Conservation (phyloP, 2,797 vertebrate genomes). For the Typhlichthys eigenmanni region DNA sequence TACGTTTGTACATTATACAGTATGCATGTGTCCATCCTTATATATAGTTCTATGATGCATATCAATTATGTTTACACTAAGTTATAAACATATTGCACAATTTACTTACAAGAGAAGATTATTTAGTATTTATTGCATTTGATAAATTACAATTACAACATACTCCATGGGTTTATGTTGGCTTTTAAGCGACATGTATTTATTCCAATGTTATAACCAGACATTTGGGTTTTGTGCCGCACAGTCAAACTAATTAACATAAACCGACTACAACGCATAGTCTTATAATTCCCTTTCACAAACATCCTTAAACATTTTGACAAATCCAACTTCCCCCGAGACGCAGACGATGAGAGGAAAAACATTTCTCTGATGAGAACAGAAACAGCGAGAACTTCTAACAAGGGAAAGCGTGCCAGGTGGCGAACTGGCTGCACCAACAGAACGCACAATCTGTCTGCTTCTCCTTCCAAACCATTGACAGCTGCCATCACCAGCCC, state of each 20-base stretch:
- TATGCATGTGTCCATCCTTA: too few relatives aligned
- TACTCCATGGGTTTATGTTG: too few relatives aligned
- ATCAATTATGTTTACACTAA: too few relatives aligned
- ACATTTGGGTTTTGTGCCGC: constrained; percentile 6
- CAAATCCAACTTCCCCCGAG: constrained; percentile 74
- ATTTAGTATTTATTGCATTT: constrained; percentile 16
- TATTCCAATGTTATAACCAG: constrained; percentile 17
- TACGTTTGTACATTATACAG: too few relatives aligned
- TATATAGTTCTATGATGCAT: too few relatives aligned
- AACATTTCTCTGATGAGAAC: constrained; percentile 82
- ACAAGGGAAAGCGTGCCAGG: constrained; percentile 88
- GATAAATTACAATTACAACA: not conserved
- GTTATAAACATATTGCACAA: too few relatives aligned
- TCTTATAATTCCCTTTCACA: constrained; percentile 63
- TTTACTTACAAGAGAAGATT: not conserved
- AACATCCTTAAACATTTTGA: constrained; percentile 75
- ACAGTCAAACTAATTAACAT: constrained; percentile 9
- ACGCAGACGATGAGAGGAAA: constrained; percentile 77
- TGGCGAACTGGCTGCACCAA: constrained; percentile 88
- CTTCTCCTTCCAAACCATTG: constrained; percentile 88
- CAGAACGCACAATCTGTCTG: constrained; percentile 89
- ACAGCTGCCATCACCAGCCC: constrained; percentile 88
- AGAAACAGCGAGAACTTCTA: constrained; percentile 88
- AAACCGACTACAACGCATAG: constrained; percentile 30
- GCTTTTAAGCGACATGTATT: constrained; percentile 6